Evolutionary conservation across 2,888 invertebrate genomes (phyloP).

Genomic region (Polyommatus icarus): DNA sequence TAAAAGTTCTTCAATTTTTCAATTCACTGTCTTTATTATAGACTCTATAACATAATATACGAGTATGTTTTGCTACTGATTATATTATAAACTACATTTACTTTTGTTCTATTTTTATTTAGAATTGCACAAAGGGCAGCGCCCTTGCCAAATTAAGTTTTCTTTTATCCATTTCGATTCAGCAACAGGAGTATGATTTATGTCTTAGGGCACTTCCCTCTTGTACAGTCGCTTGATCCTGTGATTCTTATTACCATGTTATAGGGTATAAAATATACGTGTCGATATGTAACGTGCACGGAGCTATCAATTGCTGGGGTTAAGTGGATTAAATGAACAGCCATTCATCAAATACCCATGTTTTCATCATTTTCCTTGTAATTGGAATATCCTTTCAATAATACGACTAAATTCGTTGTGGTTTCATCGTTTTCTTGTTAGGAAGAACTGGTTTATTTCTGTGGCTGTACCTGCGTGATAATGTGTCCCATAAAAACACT

Average conservation of each 20-base stretch:
- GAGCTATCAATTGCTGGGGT: conserved; percentile 6
- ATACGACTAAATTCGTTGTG: neutral
- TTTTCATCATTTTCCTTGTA: neutral
- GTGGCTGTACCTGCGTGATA: too few relatives aligned
- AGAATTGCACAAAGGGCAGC: neutral
- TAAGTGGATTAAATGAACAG: conserved; percentile 6
- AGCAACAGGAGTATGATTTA: neutral
- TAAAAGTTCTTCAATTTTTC: too few relatives aligned
- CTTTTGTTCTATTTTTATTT: neutral
- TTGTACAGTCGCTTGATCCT: too few relatives aligned
- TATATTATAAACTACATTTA: too few relatives aligned
- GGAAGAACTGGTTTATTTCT: too few relatives aligned
- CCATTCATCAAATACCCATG: neutral
- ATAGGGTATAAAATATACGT: neutral
- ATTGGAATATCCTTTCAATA: neutral
- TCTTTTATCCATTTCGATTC: conserved; percentile 6
- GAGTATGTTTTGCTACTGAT: too few relatives aligned
- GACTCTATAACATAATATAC: too few relatives aligned
- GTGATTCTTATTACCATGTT: too few relatives aligned
- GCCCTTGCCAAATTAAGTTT: neutral
- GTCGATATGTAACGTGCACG: neutral
- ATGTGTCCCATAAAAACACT: too few relatives aligned
- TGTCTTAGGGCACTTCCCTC: neutral
- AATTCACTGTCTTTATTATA: too few relatives aligned
- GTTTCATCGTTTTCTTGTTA: neutral